Base-by-base conservation (phyloP, 2,888 invertebrate genomes). In the Phyllotreta striolata region DNA sequence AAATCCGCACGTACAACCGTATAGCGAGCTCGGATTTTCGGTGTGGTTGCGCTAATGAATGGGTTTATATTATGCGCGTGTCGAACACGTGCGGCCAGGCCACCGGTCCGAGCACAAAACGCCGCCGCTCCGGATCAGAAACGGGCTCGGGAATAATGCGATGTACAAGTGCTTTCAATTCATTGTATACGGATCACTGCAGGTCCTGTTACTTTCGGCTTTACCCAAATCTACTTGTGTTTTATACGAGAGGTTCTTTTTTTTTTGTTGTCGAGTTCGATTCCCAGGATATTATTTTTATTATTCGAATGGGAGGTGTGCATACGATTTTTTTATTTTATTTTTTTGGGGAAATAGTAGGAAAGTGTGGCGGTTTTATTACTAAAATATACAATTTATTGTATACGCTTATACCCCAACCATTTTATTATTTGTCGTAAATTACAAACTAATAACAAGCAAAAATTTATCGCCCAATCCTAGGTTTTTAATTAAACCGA, bases 21-120 rank as follows among this genome's bases (percentile, higher is more conserved):
- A 24, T 24, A 3, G n/a, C 24, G 24, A 24, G 73, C 67, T 67
- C 71, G 75, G 78, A 79, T 81, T 80, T 80, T 80, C 80, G 77
- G 80, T 81, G 81, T 78, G 82, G 82, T 81, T 80, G 80, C 80
- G 76, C 80, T 81, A 82, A 82, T 82, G 82, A 82, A 82, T 81
- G 79, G 80, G 82, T 82, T 82, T 82, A 81, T 80, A 78, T 80
- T 78, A 73, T 74, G 75, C 79, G 80, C 80, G 81, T 80, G 81
- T 71, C 77, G 59, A 70, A 67, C 82, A 81, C 81, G 81, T 81
- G 81, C 73, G 67, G 66, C 66, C 58, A 69, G 74, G 73, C 77
- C 78, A 78, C 78, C 78, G 77, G 75, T 73, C 74, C 73, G 70
- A 75, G 74, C 71, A 76, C 76, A 77, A 77, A 78, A 78, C 75